Evolutionary conservation across 2,113 vertebrate species (phyloP), one percentile per base, ranked within the genome.

Genomic region (Xenopus borealis): DNA sequence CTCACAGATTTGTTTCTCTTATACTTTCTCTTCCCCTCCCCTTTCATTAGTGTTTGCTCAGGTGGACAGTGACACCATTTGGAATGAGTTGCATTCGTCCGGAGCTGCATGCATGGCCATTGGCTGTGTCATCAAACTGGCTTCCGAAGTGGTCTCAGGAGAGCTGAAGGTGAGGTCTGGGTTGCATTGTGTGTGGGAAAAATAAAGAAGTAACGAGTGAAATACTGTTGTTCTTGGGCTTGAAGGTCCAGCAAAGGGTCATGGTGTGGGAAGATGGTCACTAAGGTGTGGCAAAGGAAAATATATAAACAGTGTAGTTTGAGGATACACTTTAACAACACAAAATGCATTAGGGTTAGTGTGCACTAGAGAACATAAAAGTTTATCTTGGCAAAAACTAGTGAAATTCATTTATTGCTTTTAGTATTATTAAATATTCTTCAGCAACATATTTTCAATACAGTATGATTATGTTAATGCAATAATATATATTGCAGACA

Each of bases 21-120:
- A 78, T 83, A 65, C 62, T 83, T 71, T 68, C 75, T 55, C 79
- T 75, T 69, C 40, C 44, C 3, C 83, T 70, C 74, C 82, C 61
- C 45, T 84, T 86, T 80, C 80, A 86, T 88, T 82, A 86, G 88
- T 97, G 94, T 98, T 98, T 98, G 92, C 95, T 95, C 95, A 98
- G 96, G 95, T 98, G 96, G 95, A 95, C 89, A 92, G 92, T 94
- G 94, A 97, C 94, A 96, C 91, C 93, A 90, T 95, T 95, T 91
- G 93, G 90, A 94, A 94, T 85, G 92, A 94, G 85, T 89, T 92
- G 88, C 92, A 91, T 87, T 91, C 88, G 81, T 84, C 91, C 85
- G 90, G 88, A 75, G 86, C 89, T 85, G 88, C 86, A 88, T 88
- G 88, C 90, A 91, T 87, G 91, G 93, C 91, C 89, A 91, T 93